Base-by-base conservation (phyloP, 2,113 vertebrate species). In the Siphamia tubifer region DNA sequence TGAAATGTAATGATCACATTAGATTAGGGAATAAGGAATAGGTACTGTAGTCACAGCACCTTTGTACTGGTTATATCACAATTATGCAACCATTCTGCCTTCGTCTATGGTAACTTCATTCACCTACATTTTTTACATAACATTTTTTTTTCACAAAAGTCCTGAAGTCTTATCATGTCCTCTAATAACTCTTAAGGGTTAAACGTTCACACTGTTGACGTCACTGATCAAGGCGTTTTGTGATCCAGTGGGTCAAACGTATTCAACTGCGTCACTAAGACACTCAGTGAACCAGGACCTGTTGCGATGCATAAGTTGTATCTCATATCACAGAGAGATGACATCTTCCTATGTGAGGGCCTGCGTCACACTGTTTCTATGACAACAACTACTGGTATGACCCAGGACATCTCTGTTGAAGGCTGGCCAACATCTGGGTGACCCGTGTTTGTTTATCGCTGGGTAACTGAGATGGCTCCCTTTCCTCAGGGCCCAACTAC, bases 361-460 rank as follows among this genome's bases (percentile, higher is more conserved):
- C 43, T 9, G 51, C 36, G 20, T 81, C 68, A 64, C 19, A 16
- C 35, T 47, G 61, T 17, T 12, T 52, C 36, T n/a, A 23, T 54
- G 62, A 39, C 31, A 42, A 1, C 24, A 13, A 61, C 10, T 20
- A 31, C 65, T 64, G 62, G 68, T 84, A 24, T 2, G 2, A 65
- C 44, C 24, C 28, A 16, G 27, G 27, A 36, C 47, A 32, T 76
- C 34, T 61, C 17, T 42, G 36, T 57, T 36, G 44, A 15, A 64
- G 30, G 42, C 53, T 54, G 25, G 17, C 2, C 68, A 68, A 81
- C 56, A 48, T 65, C 13, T 61, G 28, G 57, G 30, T 75, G 64
- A 78, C 40, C 53, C 30, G 1, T 34, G 45, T 65, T 52, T 69
- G 31, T 76, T 78, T 69, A 69, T 82, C 36, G 43, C 23, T 40